A percentile compares a stretch with the other conserved stretches of the same genome.
These are phyloP conservation scores for Enteromius thamalakanensis DNA, from an alignment of 2,797 vertebrate genomes.

Conservation along the genomic window DNA sequence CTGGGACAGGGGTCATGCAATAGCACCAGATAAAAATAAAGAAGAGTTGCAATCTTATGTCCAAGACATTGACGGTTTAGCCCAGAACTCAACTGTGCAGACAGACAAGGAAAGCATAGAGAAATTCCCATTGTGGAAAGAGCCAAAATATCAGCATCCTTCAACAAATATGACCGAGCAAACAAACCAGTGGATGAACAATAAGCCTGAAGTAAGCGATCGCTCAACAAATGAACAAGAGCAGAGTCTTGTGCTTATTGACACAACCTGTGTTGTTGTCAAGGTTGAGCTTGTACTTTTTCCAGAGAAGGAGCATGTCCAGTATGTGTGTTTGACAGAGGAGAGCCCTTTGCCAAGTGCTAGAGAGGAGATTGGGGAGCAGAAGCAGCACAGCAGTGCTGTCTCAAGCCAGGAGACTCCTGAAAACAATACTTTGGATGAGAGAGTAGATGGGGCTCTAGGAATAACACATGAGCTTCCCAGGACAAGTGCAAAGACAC, in stretches of 20 bases:
- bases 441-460: slow-evolving; percentile 67
- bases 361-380: neutral
- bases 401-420: slow-evolving; percentile 13
- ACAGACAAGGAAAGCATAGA: slow-evolving; percentile 49
- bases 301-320: slow-evolving; percentile 74
- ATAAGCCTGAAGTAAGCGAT: slow-evolving; percentile 36
- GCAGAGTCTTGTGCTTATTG: slow-evolving; percentile 65
- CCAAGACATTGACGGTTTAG: slow-evolving; percentile 22
- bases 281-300: slow-evolving; percentile 73
- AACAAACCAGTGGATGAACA: slow-evolving; percentile 23
- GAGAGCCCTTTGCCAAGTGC: neutral
- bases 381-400: neutral
- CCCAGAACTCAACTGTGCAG: slow-evolving; percentile 30
- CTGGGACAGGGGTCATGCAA: neutral
- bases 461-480: slow-evolving; percentile 63
- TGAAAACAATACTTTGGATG: slow-evolving; percentile 64
- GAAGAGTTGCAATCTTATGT: neutral
- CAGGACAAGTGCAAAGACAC: slow-evolving; percentile 37
- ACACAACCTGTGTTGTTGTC: slow-evolving; percentile 75
- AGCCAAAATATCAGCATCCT: slow-evolving; percentile 68
- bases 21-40: neutral
- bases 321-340: slow-evolving; percentile 60
- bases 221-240: slow-evolving; percentile 58
- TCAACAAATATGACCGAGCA: slow-evolving; percentile 55
- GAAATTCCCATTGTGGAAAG: slow-evolving; percentile 78